phyloP scores from a whole-genome alignment of 1,140 invertebrate genomes.

The Solenopsis fugax region DNA sequence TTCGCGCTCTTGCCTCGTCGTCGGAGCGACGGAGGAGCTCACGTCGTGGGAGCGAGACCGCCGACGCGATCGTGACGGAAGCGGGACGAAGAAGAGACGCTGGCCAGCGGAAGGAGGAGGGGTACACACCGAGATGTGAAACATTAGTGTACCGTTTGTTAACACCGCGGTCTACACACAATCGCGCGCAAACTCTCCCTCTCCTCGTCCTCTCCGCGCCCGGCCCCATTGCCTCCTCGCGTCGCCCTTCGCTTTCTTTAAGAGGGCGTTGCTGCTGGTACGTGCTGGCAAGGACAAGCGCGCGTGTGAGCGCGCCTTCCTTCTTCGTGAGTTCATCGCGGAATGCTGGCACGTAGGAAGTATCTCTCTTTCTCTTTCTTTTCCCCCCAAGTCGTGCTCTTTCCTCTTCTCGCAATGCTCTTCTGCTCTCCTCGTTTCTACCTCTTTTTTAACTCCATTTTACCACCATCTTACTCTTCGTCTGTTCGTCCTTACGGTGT shows the following conservation, averaged over 20 bases:
- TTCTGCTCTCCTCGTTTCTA: conserved; percentile 30
- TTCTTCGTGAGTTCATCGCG: conserved; percentile 55
- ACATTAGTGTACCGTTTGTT: conserved; percentile 87
- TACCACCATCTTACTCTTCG: conserved; percentile 29
- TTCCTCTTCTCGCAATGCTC: not conserved
- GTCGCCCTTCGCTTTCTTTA: conserved; percentile 42
- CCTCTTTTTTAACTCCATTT: conserved; percentile 64
- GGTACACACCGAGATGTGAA: conserved; percentile 85
- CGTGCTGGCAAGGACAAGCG: conserved; percentile 69
- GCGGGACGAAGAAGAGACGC: conserved; percentile 69
- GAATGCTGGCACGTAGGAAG: conserved; percentile 49
- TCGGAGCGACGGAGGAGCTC: conserved; percentile 72
- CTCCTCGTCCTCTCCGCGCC: conserved; percentile 32
- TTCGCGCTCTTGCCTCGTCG: conserved; percentile 83
- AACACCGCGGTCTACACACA: conserved; percentile 85
- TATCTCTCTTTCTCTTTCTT: conserved; percentile 41
- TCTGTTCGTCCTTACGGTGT: conserved; percentile 22
- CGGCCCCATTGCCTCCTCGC: conserved; percentile 5
- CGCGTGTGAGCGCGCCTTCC: conserved; percentile 73
- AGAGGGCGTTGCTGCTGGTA: conserved; percentile 61
- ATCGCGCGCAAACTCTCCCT: conserved; percentile 72
- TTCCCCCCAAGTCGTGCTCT: not conserved
- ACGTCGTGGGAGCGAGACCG: conserved; percentile 41
- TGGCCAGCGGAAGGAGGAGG: conserved; percentile 61
- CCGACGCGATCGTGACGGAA: not conserved